Percentiles rank a stretch among this genome's conserved stretches.
Conservation (phyloP, 2,797 vertebrate species). For the Columba guinea region DNA sequence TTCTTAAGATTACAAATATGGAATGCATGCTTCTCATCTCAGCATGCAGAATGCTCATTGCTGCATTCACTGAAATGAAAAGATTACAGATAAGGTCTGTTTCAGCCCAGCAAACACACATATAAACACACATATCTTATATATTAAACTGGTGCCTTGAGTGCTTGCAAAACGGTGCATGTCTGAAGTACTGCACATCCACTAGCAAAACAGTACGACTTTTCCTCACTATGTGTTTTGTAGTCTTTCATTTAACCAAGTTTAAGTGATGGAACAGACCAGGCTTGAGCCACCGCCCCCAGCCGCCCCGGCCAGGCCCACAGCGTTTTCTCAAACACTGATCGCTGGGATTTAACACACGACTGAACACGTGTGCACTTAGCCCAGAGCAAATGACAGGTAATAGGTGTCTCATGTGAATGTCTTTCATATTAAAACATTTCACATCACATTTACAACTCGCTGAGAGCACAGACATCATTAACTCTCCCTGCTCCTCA, state of each 20-base stretch:
- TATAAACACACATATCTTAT: accelerated
- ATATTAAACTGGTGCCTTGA: not conserved
- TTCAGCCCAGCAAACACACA: not conserved
- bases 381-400: not conserved
- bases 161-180: not conserved
- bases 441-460: not conserved
- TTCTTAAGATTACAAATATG: not conserved
- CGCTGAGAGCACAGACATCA: not conserved
- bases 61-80: not conserved
- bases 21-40: not conserved
- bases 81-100: not conserved
- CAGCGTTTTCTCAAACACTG: not conserved
- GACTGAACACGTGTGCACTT: accelerated
- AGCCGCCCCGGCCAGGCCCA: not conserved
- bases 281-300: not conserved
- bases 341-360: not conserved
- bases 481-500: not conserved
- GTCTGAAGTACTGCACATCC: not conserved
- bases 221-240: not conserved
- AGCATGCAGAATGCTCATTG: not conserved
- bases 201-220: not conserved
- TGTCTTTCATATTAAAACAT: not conserved
- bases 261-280: not conserved
- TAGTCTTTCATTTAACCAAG: not conserved
- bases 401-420: not conserved